phyloP scores from a whole-genome alignment of 2,888 invertebrate genomes.

The Erebia ligea region DNA sequence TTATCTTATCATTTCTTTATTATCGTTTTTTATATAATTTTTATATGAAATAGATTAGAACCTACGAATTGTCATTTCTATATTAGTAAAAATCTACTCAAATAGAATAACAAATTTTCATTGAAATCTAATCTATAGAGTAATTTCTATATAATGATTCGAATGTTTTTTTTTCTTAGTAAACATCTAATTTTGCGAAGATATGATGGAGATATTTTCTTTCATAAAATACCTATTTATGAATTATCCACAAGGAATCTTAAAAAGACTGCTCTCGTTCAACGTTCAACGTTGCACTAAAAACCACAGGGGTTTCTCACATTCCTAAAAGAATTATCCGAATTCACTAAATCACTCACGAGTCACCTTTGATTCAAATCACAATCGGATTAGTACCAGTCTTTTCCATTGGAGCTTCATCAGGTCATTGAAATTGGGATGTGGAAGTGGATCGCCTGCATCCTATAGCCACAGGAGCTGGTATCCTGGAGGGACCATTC shows the following conservation, averaged over 20 bases:
- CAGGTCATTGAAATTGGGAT: constrained; percentile 73
- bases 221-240: constrained; percentile 32
- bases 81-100: constrained; percentile 36
- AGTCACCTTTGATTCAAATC: constrained; percentile 41
- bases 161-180: constrained; percentile 31
- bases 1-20: constrained; percentile 21
- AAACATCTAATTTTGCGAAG: constrained; percentile 43
- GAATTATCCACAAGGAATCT: not conserved
- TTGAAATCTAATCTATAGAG: constrained; percentile 23
- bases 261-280: not conserved
- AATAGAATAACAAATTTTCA: constrained; percentile 28
- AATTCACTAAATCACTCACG: constrained; percentile 35
- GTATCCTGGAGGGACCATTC: constrained; percentile 73
- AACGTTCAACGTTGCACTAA: not conserved
- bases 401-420: constrained; percentile 46
- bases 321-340: constrained; percentile 27
- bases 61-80: constrained; percentile 19
- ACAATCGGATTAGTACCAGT: constrained; percentile 40
- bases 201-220: constrained; percentile 46
- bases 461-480: constrained; percentile 73
- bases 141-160: constrained; percentile 35
- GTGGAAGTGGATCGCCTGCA: constrained; percentile 76
- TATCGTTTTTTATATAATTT: constrained; percentile 20
- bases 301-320: constrained; percentile 19
- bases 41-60: constrained; percentile 23